Conservation (phyloP, 2,888 invertebrate genomes). For the Cephus spinipes region DNA sequence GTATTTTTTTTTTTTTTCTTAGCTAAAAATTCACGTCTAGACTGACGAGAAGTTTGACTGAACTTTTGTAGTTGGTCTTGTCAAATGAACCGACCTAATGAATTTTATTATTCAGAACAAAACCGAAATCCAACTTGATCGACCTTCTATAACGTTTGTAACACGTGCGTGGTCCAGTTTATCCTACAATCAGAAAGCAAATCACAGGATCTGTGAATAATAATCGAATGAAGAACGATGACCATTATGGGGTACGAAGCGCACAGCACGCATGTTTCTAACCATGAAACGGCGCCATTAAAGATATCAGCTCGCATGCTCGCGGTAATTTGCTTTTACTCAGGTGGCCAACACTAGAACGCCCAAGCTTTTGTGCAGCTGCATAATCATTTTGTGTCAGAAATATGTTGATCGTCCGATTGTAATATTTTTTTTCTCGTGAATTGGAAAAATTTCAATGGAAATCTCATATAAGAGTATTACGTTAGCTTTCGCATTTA, state of each 20-base stretch:
- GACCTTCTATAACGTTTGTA: not conserved
- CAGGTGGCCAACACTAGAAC: not conserved
- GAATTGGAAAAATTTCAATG: not conserved
- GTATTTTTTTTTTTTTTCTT: not conserved
- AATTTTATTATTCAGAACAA: not conserved
- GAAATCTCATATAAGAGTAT: not conserved
- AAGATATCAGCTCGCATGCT: slow-evolving; percentile 34
- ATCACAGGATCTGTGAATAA: not conserved
- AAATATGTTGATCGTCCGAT: not conserved
- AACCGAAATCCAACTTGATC: not conserved
- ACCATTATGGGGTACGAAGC: not conserved
- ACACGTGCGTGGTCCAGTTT: not conserved
- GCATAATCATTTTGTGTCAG: not conserved
- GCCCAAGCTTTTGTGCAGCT: not conserved
- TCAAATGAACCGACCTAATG: not conserved
- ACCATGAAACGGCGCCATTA: not conserved
- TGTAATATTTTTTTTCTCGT: not conserved
- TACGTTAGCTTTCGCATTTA: not conserved
- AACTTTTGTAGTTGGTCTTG: not conserved
- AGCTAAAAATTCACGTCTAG: not conserved
- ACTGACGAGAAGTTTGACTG: not conserved
- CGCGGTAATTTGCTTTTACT: slow-evolving; percentile 28
- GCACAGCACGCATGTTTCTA: not conserved
- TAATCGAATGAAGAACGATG: not conserved
- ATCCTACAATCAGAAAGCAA: not conserved